Conservation (phyloP, 92 coral and sea anemone genomes). For the Bergia puertoricense region DNA sequence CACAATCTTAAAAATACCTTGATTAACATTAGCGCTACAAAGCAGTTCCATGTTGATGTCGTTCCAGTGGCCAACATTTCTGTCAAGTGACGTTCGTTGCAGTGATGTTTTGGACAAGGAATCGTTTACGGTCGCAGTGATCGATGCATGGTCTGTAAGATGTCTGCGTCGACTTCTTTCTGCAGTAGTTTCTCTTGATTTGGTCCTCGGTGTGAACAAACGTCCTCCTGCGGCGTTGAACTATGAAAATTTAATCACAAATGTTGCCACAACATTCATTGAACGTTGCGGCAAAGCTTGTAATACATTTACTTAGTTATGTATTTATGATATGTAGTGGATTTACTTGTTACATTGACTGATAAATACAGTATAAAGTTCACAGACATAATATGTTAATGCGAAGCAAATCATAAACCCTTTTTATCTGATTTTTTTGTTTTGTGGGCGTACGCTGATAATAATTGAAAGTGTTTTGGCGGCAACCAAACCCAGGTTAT, state of each 20-base stretch:
- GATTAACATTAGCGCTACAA: neutral
- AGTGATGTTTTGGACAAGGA: neutral
- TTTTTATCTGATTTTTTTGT: neutral
- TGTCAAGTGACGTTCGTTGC: neutral
- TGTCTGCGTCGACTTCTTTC: neutral
- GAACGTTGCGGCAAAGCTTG: slow-evolving; percentile 2
- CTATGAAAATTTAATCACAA: slow-evolving; percentile 40
- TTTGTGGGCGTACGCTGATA: neutral
- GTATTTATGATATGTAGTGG: neutral
- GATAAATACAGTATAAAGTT: neutral
- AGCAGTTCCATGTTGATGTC: neutral
- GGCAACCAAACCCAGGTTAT: neutral
- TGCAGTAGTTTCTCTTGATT: slow-evolving; percentile 16
- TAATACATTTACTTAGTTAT: neutral
- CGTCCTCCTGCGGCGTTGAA: slow-evolving; percentile 14
- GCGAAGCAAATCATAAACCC: neutral
- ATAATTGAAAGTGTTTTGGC: neutral
- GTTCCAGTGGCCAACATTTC: neutral
- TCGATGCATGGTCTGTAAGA: neutral
- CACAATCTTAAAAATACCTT: neutral
- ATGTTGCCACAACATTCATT: slow-evolving; percentile 41
- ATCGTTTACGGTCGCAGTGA: neutral
- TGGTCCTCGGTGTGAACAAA: neutral
- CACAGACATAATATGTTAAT: neutral
- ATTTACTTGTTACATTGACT: neutral